Percentiles rank a stretch among this genome's conserved stretches.
These are phyloP conservation scores for Montifringilla adamsi DNA, from an alignment of 2,113 vertebrate genomes.

Conservation along the genomic window DNA sequence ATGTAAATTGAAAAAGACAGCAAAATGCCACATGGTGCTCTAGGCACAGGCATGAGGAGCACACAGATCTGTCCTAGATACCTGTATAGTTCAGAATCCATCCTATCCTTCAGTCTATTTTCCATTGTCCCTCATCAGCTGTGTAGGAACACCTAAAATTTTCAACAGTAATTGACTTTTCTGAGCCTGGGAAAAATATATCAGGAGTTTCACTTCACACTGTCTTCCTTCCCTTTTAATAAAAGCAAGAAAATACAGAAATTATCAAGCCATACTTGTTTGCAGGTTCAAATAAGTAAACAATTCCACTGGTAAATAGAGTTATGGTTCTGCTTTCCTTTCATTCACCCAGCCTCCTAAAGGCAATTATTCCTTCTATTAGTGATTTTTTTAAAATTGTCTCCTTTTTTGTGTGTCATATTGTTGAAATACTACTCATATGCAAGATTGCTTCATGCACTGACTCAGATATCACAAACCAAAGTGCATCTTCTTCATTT, in stretches of 20 bases:
- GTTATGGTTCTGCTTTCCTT: background rate
- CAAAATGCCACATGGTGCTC: background rate
- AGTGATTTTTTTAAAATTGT: background rate
- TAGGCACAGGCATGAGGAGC: background rate
- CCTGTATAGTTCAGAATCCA: background rate
- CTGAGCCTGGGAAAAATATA: background rate
- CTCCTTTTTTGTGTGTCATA: background rate
- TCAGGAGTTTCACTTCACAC: background rate
- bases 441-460: background rate
- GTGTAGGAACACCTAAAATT: background rate
- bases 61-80: background rate
- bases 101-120: background rate
- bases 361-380: background rate
- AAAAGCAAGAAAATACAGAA: background rate
- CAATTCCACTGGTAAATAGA: background rate
- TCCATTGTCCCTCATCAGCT: background rate
- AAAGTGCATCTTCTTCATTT: background rate
- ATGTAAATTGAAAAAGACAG: background rate
- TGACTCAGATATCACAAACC: background rate
- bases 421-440: background rate
- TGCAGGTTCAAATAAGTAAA: background rate
- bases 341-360: background rate
- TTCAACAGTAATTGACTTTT: background rate
- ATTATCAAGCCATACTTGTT: background rate
- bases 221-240: background rate